Evolutionary conservation across 2,797 vertebrate species (phyloP), one percentile per base, ranked within the genome.

Genomic region (Gymnothorax reevesii): DNA sequence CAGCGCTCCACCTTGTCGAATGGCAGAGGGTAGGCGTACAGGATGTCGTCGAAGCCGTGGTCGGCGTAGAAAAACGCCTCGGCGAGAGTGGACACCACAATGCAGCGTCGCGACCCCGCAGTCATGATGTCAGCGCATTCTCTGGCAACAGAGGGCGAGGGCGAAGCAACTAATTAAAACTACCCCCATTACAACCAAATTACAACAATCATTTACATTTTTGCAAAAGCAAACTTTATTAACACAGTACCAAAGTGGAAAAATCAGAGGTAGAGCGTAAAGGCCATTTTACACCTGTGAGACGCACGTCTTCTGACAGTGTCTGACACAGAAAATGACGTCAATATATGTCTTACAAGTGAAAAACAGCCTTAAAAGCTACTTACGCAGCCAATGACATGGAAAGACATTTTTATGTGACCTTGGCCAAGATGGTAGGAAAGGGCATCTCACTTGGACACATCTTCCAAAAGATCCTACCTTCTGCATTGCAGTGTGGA

Each of bases 81-180:
- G 0, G 96, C 96, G 90, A 97, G 85, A 0, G 96, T 97, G 90
- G 97, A 97, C 42, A 97, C 96, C 33, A 94, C 96, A 0, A 97
- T 96, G 89, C 95, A 94, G 27, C 94, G 89, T 25, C 92, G 93
- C 0, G 94, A 92, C 86, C 95, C 96, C 2, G 92, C 94, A 0
- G 96, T 97, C 94, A 97, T 95, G 82, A 97, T 95, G 86, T 94
- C 94, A 0, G 94, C 97, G 82, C 96, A 96, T 87, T 96, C 96
- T 52, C 96, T 97, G 27, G 9, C 90, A 52, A 89, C 62, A 57
- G 85, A n/a, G 49, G 6, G 52, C n/a, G 1, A 4, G 20, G n/a
- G 17, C 20, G 15, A 77, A 77, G 20, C 33, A 5, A 73, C 1
- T 4, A 27, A 2, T 27, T 42, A 42, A 42, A 2, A 42, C 33